A percentile compares a stretch with the other conserved stretches of the same genome.
These are phyloP conservation scores for Troilus luridus DNA, from an alignment of 2,888 invertebrate species.

Conservation along the genomic window DNA sequence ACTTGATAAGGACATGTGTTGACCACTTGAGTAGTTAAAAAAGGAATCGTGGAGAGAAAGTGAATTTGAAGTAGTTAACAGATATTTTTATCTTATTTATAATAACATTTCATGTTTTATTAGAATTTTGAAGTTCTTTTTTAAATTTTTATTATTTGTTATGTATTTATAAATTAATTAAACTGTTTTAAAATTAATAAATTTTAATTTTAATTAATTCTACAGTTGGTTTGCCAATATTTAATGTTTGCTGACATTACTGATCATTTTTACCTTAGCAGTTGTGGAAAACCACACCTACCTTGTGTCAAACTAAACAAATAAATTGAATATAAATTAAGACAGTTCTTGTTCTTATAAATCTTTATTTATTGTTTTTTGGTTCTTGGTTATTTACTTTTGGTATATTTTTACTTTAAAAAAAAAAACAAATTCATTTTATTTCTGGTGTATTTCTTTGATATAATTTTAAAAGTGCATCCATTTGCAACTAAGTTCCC, in stretches of 20 bases:
- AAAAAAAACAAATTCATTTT: no score
- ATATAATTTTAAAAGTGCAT: not conserved
- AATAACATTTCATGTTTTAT: not conserved
- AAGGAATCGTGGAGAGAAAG: not conserved
- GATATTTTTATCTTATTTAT: not conserved
- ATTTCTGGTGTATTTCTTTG: not conserved
- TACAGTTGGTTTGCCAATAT: not conserved
- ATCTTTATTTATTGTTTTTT: no score
- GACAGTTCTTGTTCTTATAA: not conserved
- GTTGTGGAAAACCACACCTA: not conserved
- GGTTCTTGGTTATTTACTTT: no score
- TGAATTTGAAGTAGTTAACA: not conserved
- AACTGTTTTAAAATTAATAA: not conserved
- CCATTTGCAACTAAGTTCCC: not conserved
- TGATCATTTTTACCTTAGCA: not conserved
- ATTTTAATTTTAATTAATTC: not conserved
- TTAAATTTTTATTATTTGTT: no score
- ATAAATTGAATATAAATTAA: no score
- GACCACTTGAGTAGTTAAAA: constrained; percentile 6
- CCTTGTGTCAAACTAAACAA: not conserved
- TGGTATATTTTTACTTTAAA: no score
- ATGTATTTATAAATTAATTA: not conserved
- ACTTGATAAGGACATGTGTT: not conserved
- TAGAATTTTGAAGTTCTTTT: not conserved
- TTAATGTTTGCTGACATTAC: not conserved